Base-by-base conservation (phyloP, 2,113 vertebrate genomes). In the Mirounga angustirostris region DNA sequence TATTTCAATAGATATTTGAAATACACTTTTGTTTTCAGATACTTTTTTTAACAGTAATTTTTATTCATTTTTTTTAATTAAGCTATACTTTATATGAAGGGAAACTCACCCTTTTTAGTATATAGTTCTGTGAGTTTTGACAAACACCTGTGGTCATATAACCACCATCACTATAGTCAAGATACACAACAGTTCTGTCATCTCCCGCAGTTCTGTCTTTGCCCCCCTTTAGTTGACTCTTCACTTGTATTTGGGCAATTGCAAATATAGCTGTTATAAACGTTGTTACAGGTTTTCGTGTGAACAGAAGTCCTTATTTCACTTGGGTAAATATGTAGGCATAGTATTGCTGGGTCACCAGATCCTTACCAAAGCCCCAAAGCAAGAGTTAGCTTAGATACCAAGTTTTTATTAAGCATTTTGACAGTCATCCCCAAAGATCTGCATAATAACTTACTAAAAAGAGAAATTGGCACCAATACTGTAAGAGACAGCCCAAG, bases 401-500 rank as follows among this genome's bases (percentile, higher is more conserved):
- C 84, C 76, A 84, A 87, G 9, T 59, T 91, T 89, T 92, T 67
- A 88, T 76, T 69, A 96, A 80, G 92, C 81, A 81, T 56, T 86
- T 83, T 97, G 83, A 97, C 61, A 97, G 56, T 92, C 26, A 71
- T 92, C 63, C 43, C 80, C 80, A 58, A 81, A 95, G 93, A 40
- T 96, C 63, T 95, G 61, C 2, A 22, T 76, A 92, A 97, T 78
- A 90, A 92, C n/a, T 78, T 22, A n/a, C 91, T 97, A 97, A 93
- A 98, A 94, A 86, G 46, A 2, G 5, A 93, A 97, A 96, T 3
- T n/a, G 90, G 80, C 69, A 84, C 21, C 18, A 81, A 63, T 56
- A 74, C n/a, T 4, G 0, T 2, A 1, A 94, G 82, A 92, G 58
- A 50, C 59, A 89, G 80, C 86, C 92, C 54, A 46, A 9, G 74